Conservation (phyloP, 1,140 invertebrate genomes). For the Microplitis mediator region DNA sequence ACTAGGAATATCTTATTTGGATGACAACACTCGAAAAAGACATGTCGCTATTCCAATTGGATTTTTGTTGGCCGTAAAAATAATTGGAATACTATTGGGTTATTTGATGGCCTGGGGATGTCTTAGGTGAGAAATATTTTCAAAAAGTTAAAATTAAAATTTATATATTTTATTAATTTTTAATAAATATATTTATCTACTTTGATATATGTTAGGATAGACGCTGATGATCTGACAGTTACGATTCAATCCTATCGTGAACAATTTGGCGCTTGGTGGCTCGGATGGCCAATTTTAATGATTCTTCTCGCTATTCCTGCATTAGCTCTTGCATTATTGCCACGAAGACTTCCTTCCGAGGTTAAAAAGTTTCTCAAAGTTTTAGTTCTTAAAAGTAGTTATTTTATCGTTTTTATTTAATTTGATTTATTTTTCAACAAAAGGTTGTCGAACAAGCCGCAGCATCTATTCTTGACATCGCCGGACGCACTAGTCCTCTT, state of each 20-base stretch:
- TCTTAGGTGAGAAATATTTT: conserved; percentile 44
- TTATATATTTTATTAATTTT: conserved; percentile 26
- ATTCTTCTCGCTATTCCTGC: conserved; percentile 48
- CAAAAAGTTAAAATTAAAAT: conserved; percentile 5
- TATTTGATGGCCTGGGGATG: conserved; percentile 57
- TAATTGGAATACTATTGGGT: conserved; percentile 56
- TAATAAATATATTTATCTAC: conserved; percentile 21
- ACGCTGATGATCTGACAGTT: conserved; percentile 46
- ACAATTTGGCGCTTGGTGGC: conserved; percentile 59
- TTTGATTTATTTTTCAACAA: conserved; percentile 3
- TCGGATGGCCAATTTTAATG: conserved; percentile 54
- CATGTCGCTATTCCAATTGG: conserved; percentile 63
- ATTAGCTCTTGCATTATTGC: conserved; percentile 52
- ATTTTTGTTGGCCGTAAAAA: conserved; percentile 48
- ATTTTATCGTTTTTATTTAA: not conserved
- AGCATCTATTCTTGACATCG: conserved; percentile 52
- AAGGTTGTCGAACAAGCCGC: conserved; percentile 66
- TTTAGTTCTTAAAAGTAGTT: too few species aligned
- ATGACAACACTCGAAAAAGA: conserved; percentile 69
- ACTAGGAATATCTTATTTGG: conserved; percentile 71
- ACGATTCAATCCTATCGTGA: conserved; percentile 45
- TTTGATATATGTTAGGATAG: conserved; percentile 42
- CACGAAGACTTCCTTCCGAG: conserved; percentile 54
- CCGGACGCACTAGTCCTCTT: conserved; percentile 28
- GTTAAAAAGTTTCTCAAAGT: conserved; percentile 32